Percentiles rank a stretch among this genome's conserved stretches.
phyloP scores from a whole-genome alignment of 1,140 invertebrate species.

The Papilio polyxenes region DNA sequence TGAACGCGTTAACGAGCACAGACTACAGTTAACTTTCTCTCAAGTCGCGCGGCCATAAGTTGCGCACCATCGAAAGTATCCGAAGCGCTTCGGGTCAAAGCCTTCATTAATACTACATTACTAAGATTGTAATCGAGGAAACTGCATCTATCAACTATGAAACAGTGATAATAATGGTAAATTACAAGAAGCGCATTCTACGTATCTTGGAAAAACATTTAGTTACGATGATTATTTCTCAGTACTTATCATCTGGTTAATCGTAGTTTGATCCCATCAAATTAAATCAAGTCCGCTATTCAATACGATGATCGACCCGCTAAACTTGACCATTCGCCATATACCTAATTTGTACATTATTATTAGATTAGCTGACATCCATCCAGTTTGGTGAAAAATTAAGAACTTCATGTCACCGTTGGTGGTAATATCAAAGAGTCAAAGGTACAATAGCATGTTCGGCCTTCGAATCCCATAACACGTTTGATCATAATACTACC shows the following conservation, averaged over 20 bases:
- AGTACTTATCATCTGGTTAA: not conserved
- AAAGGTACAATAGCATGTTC: no score
- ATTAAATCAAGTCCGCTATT: not conserved
- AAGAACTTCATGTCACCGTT: no score
- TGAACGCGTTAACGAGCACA: constrained; percentile 65
- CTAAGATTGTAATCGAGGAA: constrained; percentile 41
- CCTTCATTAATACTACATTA: constrained; percentile 62
- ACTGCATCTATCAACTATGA: constrained; percentile 21
- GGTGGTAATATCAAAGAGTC: no score
- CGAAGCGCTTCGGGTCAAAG: constrained; percentile 69
- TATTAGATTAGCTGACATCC: no score
- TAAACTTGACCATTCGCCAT: no score
- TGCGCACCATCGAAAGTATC: constrained; percentile 74
- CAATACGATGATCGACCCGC: not conserved
- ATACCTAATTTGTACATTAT: no score
- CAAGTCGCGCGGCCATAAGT: constrained; percentile 59
- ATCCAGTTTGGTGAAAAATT: no score
- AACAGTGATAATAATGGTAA: not conserved
- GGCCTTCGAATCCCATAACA: no score
- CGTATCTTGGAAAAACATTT: not conserved
- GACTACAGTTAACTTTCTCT: constrained; percentile 79
- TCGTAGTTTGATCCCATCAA: not conserved
- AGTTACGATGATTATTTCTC: not conserved
- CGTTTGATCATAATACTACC: no score
- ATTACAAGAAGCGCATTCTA: not conserved